phyloP scores from a whole-genome alignment of 2,888 invertebrate genomes.

The Oligia fasciuncula region DNA sequence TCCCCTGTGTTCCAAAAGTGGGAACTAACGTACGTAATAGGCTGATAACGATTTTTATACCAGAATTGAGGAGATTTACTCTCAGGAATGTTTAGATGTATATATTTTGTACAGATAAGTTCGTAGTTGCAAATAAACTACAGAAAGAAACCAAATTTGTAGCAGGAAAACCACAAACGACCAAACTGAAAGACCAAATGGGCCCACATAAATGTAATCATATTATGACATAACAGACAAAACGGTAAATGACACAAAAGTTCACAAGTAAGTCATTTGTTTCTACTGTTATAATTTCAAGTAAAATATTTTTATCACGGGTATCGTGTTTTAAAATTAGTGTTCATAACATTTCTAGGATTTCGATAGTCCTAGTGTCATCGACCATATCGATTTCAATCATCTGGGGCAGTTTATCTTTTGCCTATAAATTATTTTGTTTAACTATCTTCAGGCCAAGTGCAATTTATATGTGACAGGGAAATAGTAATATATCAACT shows the following conservation, averaged over 20 bases:
- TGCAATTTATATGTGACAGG: not conserved
- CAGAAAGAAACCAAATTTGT: not conserved
- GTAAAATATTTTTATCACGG: not conserved
- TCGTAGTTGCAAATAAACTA: not conserved
- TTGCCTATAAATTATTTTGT: not conserved
- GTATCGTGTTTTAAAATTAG: slow-evolving; percentile 25
- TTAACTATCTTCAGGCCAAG: slow-evolving; percentile 4
- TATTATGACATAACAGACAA: not conserved
- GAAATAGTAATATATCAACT: not conserved
- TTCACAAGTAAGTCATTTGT: slow-evolving; percentile 11
- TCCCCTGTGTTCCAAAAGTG: not conserved
- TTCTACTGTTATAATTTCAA: not conserved
- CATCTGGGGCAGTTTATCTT: slow-evolving; percentile 12
- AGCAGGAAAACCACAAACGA: not conserved
- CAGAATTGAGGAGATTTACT: not conserved
- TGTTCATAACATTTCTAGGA: slow-evolving; percentile 5
- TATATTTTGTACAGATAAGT: not conserved
- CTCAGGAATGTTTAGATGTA: not conserved
- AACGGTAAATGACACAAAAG: slow-evolving; percentile 15
- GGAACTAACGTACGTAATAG: not conserved
- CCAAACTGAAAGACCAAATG: not conserved
- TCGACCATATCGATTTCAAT: slow-evolving; percentile 36
- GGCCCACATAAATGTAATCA: not conserved
- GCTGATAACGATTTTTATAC: not conserved
- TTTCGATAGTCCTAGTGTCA: slow-evolving; percentile 20